Evolutionary conservation across 2,113 vertebrate genomes (phyloP), one percentile per base, ranked within the genome.

Genomic region (Hydropotes inermis): DNA sequence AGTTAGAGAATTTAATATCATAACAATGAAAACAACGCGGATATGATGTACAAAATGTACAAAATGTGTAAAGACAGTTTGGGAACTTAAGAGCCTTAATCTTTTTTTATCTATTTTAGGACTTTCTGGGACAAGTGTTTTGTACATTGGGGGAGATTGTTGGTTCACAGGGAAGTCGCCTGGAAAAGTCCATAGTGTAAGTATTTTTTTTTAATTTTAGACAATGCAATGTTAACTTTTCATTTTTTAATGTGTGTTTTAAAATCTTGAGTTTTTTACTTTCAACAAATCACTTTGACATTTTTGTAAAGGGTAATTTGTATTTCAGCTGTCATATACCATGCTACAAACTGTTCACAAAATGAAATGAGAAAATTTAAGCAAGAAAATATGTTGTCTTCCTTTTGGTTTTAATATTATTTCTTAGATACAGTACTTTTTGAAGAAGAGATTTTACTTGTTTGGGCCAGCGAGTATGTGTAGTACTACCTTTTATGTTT

Each of bases 71-170:
- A 91, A 93, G 58, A 84, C 14, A 47, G 36, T 81, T 33, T 95
- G 96, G 82, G 36, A 96, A 95, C 4, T 78, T 92, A 96, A 86
- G 67, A 33, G 70, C 70, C 97, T 27, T 97, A 94, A 96, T 97
- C 82, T 39, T 97, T 39, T 97, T 50, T 95, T 98, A 5, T 98
- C 27, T 97, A 95, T 98, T 98, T 96, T 98, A 99, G 99, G 99
- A 99, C 97, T 99, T 99, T 98, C 99, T 99, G 98, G 99, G 99
- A 96, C 99, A 99, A 98, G 99, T 99, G 81, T 98, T 99, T 97
- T 99, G 99, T 98, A 99, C 99, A 6, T 98, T 99, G 55, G 99
- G 99, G 96, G 99, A 99, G 98, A 99, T 99, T 98, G 99, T 99
- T 88, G 99, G 99, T 85, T 99, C 99, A 21, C 98, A 99, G 98